Evolutionary conservation across 2,113 vertebrate genomes (phyloP).

Genomic region (Alethe castanea): DNA sequence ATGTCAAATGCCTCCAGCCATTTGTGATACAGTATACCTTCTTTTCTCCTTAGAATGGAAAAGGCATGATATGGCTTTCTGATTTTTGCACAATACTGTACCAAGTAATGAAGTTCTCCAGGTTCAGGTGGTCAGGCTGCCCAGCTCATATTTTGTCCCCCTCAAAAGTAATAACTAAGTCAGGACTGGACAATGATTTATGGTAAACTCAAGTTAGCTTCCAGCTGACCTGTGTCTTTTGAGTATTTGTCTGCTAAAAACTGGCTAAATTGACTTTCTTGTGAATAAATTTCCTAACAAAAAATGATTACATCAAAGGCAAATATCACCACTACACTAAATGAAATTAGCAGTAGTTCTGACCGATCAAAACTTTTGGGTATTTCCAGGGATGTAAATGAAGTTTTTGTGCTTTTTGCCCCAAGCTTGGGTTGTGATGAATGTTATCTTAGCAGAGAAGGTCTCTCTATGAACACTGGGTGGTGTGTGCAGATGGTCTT

Average conservation of each 20-base stretch:
- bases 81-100: neutral
- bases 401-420: neutral
- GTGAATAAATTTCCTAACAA: neutral
- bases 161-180: neutral
- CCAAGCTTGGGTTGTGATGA: neutral
- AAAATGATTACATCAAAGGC: neutral
- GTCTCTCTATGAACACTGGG: neutral
- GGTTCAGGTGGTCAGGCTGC: neutral
- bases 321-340: neutral
- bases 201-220: neutral
- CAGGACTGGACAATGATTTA: neutral
- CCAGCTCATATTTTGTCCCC: neutral
- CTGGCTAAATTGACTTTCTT: neutral
- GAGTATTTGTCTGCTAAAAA: neutral
- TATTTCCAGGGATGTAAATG: neutral
- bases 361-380: neutral
- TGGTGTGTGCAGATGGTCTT: neutral
- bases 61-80: neutral
- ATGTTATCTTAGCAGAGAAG: neutral
- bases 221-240: neutral
- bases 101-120: neutral
- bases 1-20: neutral
- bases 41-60: neutral
- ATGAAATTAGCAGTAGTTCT: neutral
- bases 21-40: neutral